phyloP scores from a whole-genome alignment of 2,888 invertebrate genomes.

The Ceriagrion tenellum region DNA sequence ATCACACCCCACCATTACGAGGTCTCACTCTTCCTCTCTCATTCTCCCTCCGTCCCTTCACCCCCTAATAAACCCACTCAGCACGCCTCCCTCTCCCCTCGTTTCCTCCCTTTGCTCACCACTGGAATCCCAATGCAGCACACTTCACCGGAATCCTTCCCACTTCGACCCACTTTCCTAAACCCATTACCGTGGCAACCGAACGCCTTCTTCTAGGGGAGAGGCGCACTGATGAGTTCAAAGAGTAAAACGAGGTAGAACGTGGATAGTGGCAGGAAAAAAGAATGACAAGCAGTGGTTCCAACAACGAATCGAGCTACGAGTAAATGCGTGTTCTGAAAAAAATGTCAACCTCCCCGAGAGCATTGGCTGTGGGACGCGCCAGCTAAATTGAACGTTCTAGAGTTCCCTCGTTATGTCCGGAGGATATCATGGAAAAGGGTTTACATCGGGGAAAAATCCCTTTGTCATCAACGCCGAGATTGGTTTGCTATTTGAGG shows the following conservation, averaged over 20 bases:
- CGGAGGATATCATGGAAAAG: not conserved
- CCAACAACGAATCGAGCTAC: not conserved
- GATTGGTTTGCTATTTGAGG: not conserved
- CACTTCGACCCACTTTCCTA: not conserved
- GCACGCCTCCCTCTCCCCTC: not conserved
- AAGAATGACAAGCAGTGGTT: not conserved
- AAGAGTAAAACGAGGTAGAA: not conserved
- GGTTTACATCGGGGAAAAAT: not conserved
- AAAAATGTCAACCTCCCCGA: not conserved
- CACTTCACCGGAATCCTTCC: not conserved
- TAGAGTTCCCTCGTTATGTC: not conserved
- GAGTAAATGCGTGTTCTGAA: not conserved
- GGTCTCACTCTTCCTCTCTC: not conserved
- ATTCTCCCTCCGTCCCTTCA: not conserved
- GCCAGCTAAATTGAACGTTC: not conserved
- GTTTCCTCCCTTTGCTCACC: no score
- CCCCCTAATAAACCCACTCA: not conserved
- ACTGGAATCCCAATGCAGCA: not conserved
- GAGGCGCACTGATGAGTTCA: not conserved
- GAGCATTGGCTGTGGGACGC: not conserved
- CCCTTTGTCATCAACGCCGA: not conserved
- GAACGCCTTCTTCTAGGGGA: not conserved
- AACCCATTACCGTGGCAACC: not conserved
- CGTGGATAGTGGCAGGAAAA: not conserved
- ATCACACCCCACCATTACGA: slow-evolving; percentile 16